A percentile compares a stretch with the other conserved stretches of the same genome.
Conservation (phyloP, 2,113 vertebrate genomes). For the Anoplopoma fimbria region DNA sequence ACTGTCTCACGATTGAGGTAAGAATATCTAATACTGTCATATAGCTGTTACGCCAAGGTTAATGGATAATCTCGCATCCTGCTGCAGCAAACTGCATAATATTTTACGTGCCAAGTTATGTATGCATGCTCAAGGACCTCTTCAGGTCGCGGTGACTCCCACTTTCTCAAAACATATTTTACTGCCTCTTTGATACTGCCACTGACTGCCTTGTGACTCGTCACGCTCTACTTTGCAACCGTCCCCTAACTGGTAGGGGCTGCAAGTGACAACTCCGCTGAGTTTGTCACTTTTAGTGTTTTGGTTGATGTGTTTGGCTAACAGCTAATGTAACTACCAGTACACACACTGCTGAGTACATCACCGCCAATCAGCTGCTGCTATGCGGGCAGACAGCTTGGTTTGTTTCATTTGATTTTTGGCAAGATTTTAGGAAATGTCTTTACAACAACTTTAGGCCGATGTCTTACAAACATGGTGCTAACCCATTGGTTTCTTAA, state of each 20-base stretch:
- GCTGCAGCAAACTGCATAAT: background rate
- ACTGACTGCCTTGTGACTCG: background rate
- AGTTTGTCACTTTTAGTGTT: background rate
- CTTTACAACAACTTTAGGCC: background rate
- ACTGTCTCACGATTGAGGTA: conserved; percentile 88
- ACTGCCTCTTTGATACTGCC: background rate
- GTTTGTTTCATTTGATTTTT: background rate
- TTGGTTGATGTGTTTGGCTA: background rate
- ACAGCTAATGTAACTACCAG: background rate
- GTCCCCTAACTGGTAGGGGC: too few species aligned
- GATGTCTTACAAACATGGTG: background rate
- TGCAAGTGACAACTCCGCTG: too few species aligned
- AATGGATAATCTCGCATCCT: background rate
- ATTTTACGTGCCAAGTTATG: background rate
- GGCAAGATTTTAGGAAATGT: background rate
- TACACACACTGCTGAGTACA: background rate
- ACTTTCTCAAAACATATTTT: background rate
- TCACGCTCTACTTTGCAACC: too few species aligned
- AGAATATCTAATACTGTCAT: background rate
- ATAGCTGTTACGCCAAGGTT: background rate
- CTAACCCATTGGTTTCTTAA: background rate
- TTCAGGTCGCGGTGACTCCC: background rate
- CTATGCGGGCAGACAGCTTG: background rate
- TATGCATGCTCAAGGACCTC: background rate
- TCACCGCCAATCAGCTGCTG: background rate